Percentiles rank a stretch among this genome's conserved stretches.
Evolutionary conservation across 1,140 invertebrate species (phyloP).

Genomic region (Drosophila insularis): DNA sequence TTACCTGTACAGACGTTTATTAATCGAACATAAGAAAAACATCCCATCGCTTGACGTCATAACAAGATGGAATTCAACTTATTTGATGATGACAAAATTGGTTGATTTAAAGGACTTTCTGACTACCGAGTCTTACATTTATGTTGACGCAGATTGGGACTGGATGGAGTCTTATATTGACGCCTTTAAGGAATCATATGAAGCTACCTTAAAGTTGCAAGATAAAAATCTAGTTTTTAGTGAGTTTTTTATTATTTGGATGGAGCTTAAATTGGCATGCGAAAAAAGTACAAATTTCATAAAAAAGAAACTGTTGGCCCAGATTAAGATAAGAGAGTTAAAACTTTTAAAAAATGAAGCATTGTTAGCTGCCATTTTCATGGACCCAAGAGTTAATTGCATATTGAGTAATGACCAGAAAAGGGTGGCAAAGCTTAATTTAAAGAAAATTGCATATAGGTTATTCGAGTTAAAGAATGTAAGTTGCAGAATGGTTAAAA

Average conservation of each 20-base stretch:
- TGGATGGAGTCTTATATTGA: constrained; percentile 23
- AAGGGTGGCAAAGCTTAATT: constrained; percentile 26
- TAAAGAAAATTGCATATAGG: constrained; percentile 30
- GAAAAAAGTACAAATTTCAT: constrained; percentile 23
- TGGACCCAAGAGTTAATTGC: constrained; percentile 32
- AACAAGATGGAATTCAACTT: constrained; percentile 1
- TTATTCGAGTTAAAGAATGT: constrained; percentile 26
- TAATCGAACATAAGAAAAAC: constrained; percentile 9
- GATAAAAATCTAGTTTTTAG: constrained; percentile 7
- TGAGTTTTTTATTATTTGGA: constrained; percentile 14
- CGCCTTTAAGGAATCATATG: constrained; percentile 23
- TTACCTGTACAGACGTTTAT: constrained; percentile 6
- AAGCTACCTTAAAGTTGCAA: background rate
- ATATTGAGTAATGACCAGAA: constrained; percentile 22
- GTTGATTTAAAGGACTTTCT: constrained; percentile 2
- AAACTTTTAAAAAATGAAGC: constrained; percentile 36
- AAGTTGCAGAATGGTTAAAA: constrained; percentile 16
- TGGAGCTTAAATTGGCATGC: constrained; percentile 19
- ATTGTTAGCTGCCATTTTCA: constrained; percentile 31
- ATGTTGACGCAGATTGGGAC: background rate
- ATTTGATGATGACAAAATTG: constrained; percentile 22
- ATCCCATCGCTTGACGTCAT: constrained; percentile 7
- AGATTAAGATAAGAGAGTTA: constrained; percentile 22
- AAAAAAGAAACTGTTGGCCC: constrained; percentile 32
- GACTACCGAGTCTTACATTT: constrained; percentile 2